phyloP scores from a whole-genome alignment of 2,113 vertebrate genomes.

The Laticauda laticaudata region DNA sequence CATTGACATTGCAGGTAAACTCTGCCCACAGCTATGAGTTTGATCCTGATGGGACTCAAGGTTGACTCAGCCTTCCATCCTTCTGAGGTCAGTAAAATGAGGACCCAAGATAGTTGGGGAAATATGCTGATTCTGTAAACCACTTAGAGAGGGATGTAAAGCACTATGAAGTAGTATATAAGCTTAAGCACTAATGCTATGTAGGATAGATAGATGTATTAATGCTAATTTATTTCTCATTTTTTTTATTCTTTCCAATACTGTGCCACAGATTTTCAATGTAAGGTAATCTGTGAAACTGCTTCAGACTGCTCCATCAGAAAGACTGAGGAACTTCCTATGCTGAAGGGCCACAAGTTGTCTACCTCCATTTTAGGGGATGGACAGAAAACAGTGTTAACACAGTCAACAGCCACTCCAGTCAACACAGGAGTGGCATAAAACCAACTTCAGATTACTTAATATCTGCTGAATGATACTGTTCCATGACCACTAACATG shows the following conservation, averaged over 20 bases:
- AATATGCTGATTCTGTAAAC: neutral
- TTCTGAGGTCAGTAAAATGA: neutral
- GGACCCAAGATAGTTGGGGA: neutral
- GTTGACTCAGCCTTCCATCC: neutral
- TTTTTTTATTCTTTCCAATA: neutral
- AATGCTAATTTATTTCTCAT: neutral
- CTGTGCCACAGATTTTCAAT: neutral
- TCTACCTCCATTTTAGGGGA: neutral
- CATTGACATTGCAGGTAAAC: neutral
- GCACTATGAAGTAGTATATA: neutral
- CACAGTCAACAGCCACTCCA: neutral
- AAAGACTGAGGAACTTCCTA: neutral
- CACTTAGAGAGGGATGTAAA: neutral
- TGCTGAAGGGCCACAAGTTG: neutral
- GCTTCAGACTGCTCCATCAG: neutral
- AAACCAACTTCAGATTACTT: neutral
- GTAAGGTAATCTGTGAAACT: neutral
- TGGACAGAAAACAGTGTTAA: neutral
- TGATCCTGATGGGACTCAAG: neutral
- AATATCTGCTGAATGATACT: neutral
- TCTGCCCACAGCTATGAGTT: neutral
- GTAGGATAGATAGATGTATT: neutral
- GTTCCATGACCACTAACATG: neutral
- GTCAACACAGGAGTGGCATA: neutral
- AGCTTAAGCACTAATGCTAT: neutral